Base-by-base conservation (phyloP, 2,888 invertebrate species). In the Ectropis crepuscularia region DNA sequence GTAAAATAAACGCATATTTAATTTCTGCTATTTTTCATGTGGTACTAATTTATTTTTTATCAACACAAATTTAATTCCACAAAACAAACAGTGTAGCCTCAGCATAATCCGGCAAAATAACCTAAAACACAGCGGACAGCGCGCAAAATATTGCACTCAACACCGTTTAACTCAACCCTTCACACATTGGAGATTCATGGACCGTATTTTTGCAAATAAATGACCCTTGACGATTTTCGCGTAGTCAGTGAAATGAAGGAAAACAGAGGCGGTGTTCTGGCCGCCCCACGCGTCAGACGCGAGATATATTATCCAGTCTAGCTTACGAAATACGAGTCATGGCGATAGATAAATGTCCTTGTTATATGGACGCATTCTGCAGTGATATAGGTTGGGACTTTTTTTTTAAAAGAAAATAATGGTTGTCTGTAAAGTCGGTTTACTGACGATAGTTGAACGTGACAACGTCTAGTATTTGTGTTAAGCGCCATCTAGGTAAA, bases 221-320 rank as follows among this genome's bases (percentile, higher is more conserved):
- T 90, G 89, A 78, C 85, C 90, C 91, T 86, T 88, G 89, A 90
- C 88, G 85, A 80, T 82, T 88, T 83, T 86, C 84, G 86, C 85
- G 77, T 75, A 85, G 84, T 88, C 88, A 86, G 85, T 81, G 82
- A 83, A 88, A 88, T 88, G 86, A 87, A 87, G 87, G 86, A 86
- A 88, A 89, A 88, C 86, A 88, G 80, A 74, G 64, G 76, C 73
- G 74, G 74, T 63, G 68, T 67, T 72, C 72, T 71, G 77, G 73
- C 76, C 79, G 73, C 77, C 79, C 82, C 76, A 53, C 69, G 49
- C 67, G 79, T 76, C 79, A 76, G 74, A 75, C 70, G 66, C 69
- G 75, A 82, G 77, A 85, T 87, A 85, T 85, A 86, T 85, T 76
- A 79, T 77, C 74, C 70, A 75, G 74, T 55, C 63, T 53, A 71